These are phyloP conservation scores for Aeoliscus strigatus DNA, from an alignment of 2,797 vertebrate species.

Conservation along the genomic window DNA sequence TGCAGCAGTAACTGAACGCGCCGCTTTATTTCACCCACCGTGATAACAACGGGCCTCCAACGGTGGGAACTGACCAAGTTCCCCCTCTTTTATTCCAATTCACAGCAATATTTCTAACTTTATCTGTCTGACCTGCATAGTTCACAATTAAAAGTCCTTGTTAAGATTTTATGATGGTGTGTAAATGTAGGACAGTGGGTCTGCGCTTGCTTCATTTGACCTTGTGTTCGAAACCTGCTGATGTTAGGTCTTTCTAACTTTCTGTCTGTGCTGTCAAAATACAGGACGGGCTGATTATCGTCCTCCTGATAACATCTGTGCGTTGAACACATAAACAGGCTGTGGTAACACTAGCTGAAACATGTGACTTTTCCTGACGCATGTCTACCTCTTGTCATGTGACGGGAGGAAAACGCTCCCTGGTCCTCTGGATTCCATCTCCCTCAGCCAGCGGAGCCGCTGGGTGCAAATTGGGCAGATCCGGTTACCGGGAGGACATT, in stretches of 20 bases:
- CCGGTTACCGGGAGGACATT: conserved; percentile 50
- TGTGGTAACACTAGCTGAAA: conserved; percentile 22
- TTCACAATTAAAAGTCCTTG: conserved; percentile 2
- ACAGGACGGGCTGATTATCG: too few species aligned
- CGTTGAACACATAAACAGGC: conserved; percentile 3
- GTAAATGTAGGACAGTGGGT: conserved; percentile 8
- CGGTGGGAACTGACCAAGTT: too few species aligned
- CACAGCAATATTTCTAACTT: neutral
- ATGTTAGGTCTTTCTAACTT: too few species aligned
- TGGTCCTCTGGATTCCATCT: conserved; percentile 45
- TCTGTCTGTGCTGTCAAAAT: too few species aligned
- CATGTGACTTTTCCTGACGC: conserved; percentile 44
- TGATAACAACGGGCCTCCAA: conserved; percentile 11
- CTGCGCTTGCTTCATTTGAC: neutral
- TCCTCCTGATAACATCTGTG: neutral
- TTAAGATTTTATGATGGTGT: conserved; percentile 28
- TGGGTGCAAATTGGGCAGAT: conserved; percentile 32
- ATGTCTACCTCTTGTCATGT: conserved; percentile 55
- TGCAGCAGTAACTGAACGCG: neutral
- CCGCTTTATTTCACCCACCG: neutral
- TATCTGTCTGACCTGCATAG: conserved; percentile 1
- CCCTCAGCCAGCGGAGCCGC: conserved; percentile 46
- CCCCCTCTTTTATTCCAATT: neutral
- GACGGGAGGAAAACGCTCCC: conserved; percentile 32
- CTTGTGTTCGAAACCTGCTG: too few species aligned